Evolutionary conservation across 2,888 invertebrate species (phyloP).

Genomic region (Lamproptera curius): DNA sequence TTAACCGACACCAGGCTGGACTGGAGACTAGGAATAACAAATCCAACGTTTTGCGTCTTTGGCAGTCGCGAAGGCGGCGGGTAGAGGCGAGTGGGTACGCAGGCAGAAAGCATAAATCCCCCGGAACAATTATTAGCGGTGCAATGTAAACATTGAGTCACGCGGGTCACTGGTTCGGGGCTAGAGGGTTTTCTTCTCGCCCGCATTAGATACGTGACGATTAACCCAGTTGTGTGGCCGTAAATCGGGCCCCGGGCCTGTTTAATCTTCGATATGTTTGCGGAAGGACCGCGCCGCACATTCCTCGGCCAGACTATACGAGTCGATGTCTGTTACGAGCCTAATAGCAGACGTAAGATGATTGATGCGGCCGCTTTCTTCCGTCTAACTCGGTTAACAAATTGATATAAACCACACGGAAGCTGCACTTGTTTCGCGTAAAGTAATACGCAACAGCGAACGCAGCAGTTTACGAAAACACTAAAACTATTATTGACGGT

Average conservation of each 20-base stretch:
- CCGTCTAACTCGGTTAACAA: slow-evolving; percentile 12
- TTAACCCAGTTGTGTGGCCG: slow-evolving; percentile 58
- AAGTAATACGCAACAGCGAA: slow-evolving; percentile 11
- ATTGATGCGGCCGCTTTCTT: not conserved
- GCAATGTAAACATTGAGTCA: slow-evolving; percentile 52
- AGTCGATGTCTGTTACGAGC: slow-evolving; percentile 5
- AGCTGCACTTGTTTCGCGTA: slow-evolving; percentile 1
- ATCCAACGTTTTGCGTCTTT: slow-evolving; percentile 8
- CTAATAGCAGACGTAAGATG: slow-evolving; percentile 2
- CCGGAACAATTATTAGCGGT: slow-evolving; percentile 25
- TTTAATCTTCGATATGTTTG: slow-evolving; percentile 45
- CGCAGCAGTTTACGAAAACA: slow-evolving; percentile 3
- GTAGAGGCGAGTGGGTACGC: slow-evolving; percentile 2
- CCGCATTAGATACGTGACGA: slow-evolving; percentile 50
- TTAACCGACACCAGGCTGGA: slow-evolving; percentile 8
- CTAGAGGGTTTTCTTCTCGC: slow-evolving; percentile 37
- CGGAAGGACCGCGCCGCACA: slow-evolving; percentile 39
- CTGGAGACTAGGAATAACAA: slow-evolving; percentile 14
- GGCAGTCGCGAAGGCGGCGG: slow-evolving; percentile 5
- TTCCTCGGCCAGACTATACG: not conserved
- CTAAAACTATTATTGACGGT: slow-evolving; percentile 16
- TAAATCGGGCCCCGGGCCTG: slow-evolving; percentile 40
- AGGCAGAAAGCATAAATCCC: slow-evolving; percentile 5
- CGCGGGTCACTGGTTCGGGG: slow-evolving; percentile 51
- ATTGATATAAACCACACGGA: slow-evolving; percentile 5